phyloP scores from a whole-genome alignment of 2,797 vertebrate species.

The Merluccius polli region DNA sequence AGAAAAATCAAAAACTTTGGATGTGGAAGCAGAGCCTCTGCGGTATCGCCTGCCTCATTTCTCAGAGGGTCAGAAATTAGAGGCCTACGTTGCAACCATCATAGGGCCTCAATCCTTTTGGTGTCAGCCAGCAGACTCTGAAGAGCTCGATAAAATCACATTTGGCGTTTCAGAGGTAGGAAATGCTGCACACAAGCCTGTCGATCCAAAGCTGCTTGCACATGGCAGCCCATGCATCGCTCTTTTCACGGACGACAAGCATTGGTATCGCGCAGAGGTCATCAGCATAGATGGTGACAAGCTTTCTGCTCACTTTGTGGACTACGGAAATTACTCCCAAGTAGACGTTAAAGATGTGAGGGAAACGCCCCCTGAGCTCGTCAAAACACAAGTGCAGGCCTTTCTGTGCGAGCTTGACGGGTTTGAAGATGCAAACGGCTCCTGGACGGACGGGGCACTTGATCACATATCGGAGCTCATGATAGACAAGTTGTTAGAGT shows the following conservation, averaged over 20 bases:
- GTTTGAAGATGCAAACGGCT: slow-evolving; percentile 71
- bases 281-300: slow-evolving; percentile 50
- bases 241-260: slow-evolving; percentile 74
- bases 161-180: slow-evolving; percentile 63
- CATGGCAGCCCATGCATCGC: slow-evolving; percentile 77
- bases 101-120: slow-evolving; percentile 81
- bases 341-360: slow-evolving; percentile 66
- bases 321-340: slow-evolving; percentile 83
- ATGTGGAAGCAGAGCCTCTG: slow-evolving; percentile 58
- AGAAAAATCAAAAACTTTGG: slow-evolving; percentile 64
- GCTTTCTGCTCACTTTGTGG: slow-evolving; percentile 76
- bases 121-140: slow-evolving; percentile 74
- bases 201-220: slow-evolving; percentile 43
- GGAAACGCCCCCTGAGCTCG: slow-evolving; percentile 70
- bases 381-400: slow-evolving; percentile 74
- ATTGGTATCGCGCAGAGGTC: slow-evolving; percentile 84
- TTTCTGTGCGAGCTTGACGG: slow-evolving; percentile 85
- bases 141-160: slow-evolving; percentile 71
- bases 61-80: slow-evolving; percentile 65
- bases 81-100: slow-evolving; percentile 70
- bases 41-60: slow-evolving; percentile 41
- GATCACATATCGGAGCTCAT: slow-evolving; percentile 72
- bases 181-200: slow-evolving; percentile 28
- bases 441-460: slow-evolving; percentile 72
- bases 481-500: slow-evolving; percentile 68